Base-by-base conservation (phyloP, 2,888 invertebrate genomes). In the Agrilus mali region DNA sequence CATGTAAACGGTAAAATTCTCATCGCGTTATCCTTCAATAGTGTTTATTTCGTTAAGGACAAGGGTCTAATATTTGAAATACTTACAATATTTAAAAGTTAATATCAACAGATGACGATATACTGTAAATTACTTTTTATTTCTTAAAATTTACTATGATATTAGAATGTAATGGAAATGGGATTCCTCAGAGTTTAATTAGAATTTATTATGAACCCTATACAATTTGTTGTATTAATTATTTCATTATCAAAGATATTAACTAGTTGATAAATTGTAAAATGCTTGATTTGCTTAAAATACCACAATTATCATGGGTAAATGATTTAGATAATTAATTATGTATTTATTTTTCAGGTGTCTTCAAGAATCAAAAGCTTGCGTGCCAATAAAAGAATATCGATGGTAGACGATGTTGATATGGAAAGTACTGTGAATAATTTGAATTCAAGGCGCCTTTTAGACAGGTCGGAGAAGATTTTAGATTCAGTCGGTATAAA, bases 401-500 rank as follows among this genome's bases (percentile, higher is more conserved):
- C 78, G 12, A 68, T 74, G 37, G 65, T 75, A 39, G 76, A 81
- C 50, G 79, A 80, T 54, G 68, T 77, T 39, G 80, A 80, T 52
- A 71, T 80, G 53, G 78, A 78, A 46, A 73, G 69, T 57, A 72
- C 73, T 40, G 72, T 77, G 10, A 64, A 71, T 48, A 75, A 70
- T 52, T 64, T 78, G 27, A 75, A 73, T 53, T 73, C 72, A 47
- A 72, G 75, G 47, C 68, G 76, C 55, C 68, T 75, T 49, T 56
- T 69, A 40, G 70, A 71, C 47, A 68, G 79, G 52, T 74, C 79
- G 4, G 78, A 79, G 51, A 80, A 80, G 64, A 70, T 80, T 38
- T 65, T 81, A 15, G 78, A 80, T 55, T 70, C 70, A 43, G 76
- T 78, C 4, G 81, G 80, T 31, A 67, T 79, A 44, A 75, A 75